phyloP scores from a whole-genome alignment of 2,113 vertebrate genomes.

The Caretta caretta region DNA sequence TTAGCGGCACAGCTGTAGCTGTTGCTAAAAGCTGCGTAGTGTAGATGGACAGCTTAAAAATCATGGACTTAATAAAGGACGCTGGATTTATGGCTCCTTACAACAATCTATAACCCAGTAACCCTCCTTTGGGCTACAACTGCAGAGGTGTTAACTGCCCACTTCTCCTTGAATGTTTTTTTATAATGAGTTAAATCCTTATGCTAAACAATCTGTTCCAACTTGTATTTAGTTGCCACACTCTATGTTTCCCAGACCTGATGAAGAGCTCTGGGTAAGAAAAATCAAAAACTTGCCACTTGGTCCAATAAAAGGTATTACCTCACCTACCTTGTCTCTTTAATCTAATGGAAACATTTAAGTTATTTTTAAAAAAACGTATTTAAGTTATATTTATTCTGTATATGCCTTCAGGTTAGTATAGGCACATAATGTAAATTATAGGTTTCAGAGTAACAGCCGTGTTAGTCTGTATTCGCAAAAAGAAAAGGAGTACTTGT shows the following conservation, averaged over 20 bases:
- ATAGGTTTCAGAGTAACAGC: too few species aligned
- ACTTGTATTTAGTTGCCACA: not conserved
- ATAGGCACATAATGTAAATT: not conserved
- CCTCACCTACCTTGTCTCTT: not conserved
- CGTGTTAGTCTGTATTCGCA: too few species aligned
- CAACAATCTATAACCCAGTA: not conserved
- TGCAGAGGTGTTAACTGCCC: not conserved
- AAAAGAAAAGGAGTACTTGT: too few species aligned
- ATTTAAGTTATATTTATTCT: not conserved
- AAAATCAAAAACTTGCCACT: too few species aligned
- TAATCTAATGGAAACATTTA: not conserved
- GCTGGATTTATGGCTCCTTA: not conserved
- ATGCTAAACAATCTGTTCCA: not conserved
- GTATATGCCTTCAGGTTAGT: not conserved
- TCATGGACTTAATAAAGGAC: too few species aligned
- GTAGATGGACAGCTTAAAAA: too few species aligned
- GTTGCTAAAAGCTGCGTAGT: too few species aligned
- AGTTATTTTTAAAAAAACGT: slow-evolving; percentile 8
- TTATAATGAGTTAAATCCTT: not conserved
- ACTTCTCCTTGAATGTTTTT: not conserved
- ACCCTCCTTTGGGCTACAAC: not conserved
- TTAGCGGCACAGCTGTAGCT: too few species aligned
- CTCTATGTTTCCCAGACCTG: not conserved
- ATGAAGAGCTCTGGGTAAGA: too few species aligned
- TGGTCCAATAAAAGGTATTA: too few species aligned